Percentiles rank a stretch among this genome's conserved stretches.
These are phyloP conservation scores for Fissipunctia ypsillon DNA, from an alignment of 2,888 invertebrate species.

Conservation along the genomic window DNA sequence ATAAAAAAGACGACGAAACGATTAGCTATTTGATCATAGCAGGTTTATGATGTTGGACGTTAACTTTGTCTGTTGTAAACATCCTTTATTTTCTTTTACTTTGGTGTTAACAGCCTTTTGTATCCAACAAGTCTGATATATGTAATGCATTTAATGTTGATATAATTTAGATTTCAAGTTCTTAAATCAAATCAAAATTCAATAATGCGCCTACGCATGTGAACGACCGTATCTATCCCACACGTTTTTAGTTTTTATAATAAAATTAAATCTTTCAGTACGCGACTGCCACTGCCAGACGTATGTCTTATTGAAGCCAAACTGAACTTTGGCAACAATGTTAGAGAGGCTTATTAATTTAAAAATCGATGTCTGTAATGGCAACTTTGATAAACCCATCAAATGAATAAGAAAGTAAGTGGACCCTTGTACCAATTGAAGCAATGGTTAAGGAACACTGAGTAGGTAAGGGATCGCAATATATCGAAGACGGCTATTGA, in stretches of 20 bases:
- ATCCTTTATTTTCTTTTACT: conserved; percentile 20
- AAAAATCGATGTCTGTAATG: conserved; percentile 60
- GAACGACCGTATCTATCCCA: conserved; percentile 68
- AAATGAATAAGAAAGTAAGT: conserved; percentile 44
- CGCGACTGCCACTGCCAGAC: conserved; percentile 40
- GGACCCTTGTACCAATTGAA: conserved; percentile 40
- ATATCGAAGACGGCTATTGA: conserved; percentile 10
- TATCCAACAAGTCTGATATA: conserved; percentile 17
- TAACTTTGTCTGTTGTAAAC: conserved; percentile 26
- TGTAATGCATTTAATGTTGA: conserved; percentile 13
- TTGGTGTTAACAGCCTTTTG: conserved; percentile 9
- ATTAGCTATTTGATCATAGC: conserved; percentile 43
- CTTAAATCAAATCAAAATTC: conserved; percentile 30
- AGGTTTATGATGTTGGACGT: conserved; percentile 35
- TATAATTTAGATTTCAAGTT: conserved; percentile 45
- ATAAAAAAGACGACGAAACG: conserved; percentile 41
- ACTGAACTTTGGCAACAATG: conserved; percentile 32
- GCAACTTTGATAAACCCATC: conserved; percentile 58
- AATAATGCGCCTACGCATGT: conserved; percentile 70
- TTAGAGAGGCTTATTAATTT: conserved; percentile 59
- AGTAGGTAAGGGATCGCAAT: conserved; percentile 24
- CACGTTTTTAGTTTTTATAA: conserved; percentile 65
- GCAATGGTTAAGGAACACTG: conserved; percentile 17
- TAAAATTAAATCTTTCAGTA: conserved; percentile 46
- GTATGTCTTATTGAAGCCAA: conserved; percentile 18